Conservation (phyloP, 2,797 vertebrate genomes). For the Hybognathus amarus region DNA sequence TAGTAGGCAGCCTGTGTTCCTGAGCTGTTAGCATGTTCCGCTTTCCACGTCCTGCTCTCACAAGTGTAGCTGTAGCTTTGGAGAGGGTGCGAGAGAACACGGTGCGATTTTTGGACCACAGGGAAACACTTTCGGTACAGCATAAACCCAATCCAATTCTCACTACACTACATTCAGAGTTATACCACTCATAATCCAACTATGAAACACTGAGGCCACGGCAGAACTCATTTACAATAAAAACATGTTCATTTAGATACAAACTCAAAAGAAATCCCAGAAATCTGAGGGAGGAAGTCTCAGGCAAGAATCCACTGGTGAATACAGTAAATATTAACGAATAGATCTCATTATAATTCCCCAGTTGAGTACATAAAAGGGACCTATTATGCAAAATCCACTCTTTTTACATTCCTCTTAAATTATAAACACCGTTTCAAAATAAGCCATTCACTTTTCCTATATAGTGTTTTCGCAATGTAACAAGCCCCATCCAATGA, state of each 20-base stretch:
- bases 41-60: slow-evolving; percentile 15
- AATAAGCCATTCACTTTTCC: not conserved
- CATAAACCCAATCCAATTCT: slow-evolving; percentile 21
- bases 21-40: slow-evolving; percentile 22
- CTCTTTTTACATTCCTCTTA: not conserved
- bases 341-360: too few relatives aligned
- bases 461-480: too few relatives aligned
- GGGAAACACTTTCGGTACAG: slow-evolving; percentile 19
- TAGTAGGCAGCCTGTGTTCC: slow-evolving; percentile 23
- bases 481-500: too few relatives aligned
- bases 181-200: not conserved
- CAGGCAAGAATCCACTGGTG: not conserved
- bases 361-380: not conserved
- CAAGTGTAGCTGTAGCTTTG: slow-evolving; percentile 19
- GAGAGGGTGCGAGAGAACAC: slow-evolving; percentile 25
- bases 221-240: not conserved
- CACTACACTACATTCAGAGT: not conserved
- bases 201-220: not conserved
- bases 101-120: slow-evolving; percentile 23
- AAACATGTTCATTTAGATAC: not conserved
- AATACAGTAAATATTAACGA: not conserved
- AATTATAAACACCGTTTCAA: not conserved
- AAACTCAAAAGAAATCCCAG: not conserved
- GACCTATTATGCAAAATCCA: not conserved
- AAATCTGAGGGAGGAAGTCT: too few relatives aligned